phyloP scores from a whole-genome alignment of 2,113 vertebrate genomes.

The Heterotis niloticus region DNA sequence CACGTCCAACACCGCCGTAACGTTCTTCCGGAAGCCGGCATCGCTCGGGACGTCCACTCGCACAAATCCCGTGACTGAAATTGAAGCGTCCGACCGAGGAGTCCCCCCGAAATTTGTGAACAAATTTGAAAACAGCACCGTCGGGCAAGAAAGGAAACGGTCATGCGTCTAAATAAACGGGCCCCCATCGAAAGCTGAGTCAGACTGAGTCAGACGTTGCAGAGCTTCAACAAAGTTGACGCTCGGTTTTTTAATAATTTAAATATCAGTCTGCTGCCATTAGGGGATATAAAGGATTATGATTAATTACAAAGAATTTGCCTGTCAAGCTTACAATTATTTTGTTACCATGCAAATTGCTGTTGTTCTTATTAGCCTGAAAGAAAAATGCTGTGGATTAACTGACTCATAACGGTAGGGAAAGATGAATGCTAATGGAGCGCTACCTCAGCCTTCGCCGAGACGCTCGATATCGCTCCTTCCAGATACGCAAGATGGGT shows the following conservation, averaged over 20 bases:
- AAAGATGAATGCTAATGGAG: conserved; percentile 53
- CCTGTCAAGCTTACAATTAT: conserved; percentile 71
- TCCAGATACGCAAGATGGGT: not conserved
- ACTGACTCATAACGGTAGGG: conserved; percentile 66
- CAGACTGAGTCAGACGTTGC: conserved; percentile 37
- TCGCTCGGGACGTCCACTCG: too few relatives aligned
- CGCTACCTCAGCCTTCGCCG: conserved; percentile 27
- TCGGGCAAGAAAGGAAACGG: not conserved
- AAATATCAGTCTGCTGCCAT: conserved; percentile 56
- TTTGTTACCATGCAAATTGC: conserved; percentile 70
- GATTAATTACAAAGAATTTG: conserved; percentile 77
- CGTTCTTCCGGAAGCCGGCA: too few relatives aligned
- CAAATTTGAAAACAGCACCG: not conserved
- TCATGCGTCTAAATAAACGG: not conserved
- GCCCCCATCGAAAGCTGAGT: not conserved
- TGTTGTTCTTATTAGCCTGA: conserved; percentile 50
- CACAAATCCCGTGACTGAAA: not conserved
- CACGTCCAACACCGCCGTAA: not conserved
- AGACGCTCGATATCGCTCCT: not conserved
- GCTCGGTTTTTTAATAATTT: conserved; percentile 53
- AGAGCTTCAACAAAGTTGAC: conserved; percentile 41
- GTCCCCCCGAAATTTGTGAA: too few relatives aligned
- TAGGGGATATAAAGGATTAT: conserved; percentile 71
- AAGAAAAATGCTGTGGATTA: conserved; percentile 57
- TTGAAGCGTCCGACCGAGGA: not conserved